Base-by-base conservation (phyloP, 2,113 vertebrate species). In the Cottus gobio region DNA sequence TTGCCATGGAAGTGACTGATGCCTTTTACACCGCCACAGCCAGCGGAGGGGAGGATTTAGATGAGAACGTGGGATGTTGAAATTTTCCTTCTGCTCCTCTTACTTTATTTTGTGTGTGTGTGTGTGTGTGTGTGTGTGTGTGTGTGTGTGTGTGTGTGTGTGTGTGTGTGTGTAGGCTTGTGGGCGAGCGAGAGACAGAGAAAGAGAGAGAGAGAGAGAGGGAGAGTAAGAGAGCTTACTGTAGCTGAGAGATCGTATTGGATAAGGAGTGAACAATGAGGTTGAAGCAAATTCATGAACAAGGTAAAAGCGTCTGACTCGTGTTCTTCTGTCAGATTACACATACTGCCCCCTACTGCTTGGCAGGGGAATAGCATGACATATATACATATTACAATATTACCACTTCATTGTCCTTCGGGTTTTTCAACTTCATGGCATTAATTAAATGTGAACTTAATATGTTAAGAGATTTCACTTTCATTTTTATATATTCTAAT, bases 1-100 rank as follows among this genome's bases (percentile, higher is more conserved):
- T 92, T 90, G 81, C 87, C 83, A 90, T 90, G 89, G 92, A 54
- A 76, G 63, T 74, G 81, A 83, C 48, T 73, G 86, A 90, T 89
- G 80, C 82, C 48, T 74, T 63, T 64, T 78, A 72, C 15, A 28
- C 48, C 46, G 37, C 77, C 67, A 37, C 61, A 8, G 62, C 63
- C 74, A 79, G 75, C 75, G 79, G 80, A 86, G 74, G 77, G 71
- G 42, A 81, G 79, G 77, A 77, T 84, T 80, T 65, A 67, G 63
- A 85, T 75, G 26, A 83, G 24, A 61, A 87, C 62, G 75, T 89
- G 74, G 83, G 84, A 87, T 65, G 87, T 50, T 73, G 68, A 82
- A 78, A 84, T 80, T 84, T 74, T 79, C 73, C 28, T 71, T 86
- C 46, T 70, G 69, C 64, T 81, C 28, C 9, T 78, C 12, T 1